phyloP scores from a whole-genome alignment of 2,797 vertebrate genomes.

The Myripristis jacobus region DNA sequence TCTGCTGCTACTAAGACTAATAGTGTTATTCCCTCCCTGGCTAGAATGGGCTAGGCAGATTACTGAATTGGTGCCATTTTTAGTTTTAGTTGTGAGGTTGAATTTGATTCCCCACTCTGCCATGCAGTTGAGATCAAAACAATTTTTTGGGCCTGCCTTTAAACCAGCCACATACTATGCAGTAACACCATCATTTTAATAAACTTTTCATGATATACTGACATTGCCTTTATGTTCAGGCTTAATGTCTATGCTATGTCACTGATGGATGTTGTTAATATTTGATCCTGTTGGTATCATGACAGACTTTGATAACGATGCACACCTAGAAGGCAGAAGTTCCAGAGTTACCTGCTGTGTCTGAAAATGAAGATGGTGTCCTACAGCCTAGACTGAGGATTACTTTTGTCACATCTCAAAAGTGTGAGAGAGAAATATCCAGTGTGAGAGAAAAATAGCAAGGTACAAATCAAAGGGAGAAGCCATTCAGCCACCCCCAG shows the following conservation, averaged over 20 bases:
- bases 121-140: neutral
- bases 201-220: slow-evolving; percentile 2
- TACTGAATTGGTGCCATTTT: slow-evolving; percentile 3
- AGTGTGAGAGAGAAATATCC: slow-evolving; percentile 74
- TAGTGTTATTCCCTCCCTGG: slow-evolving; percentile 12
- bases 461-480: slow-evolving; percentile 80
- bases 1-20: neutral
- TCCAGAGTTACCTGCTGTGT: slow-evolving; percentile 27
- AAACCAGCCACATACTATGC: neutral
- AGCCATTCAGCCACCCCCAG: slow-evolving; percentile 78
- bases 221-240: neutral
- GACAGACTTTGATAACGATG: slow-evolving; percentile 19
- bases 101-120: slow-evolving; percentile 6
- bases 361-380: slow-evolving; percentile 43
- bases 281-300: neutral
- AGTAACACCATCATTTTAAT: neutral
- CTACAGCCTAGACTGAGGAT: slow-evolving; percentile 53
- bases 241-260: neutral
- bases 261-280: neutral
- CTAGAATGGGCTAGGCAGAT: neutral
- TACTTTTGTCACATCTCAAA: slow-evolving; percentile 75
- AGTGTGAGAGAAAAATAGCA: slow-evolving; percentile 74
- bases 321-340: slow-evolving; percentile 4
- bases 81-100: slow-evolving; percentile 1
- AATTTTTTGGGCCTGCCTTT: neutral